A percentile compares a stretch with the other conserved stretches of the same genome.
These are phyloP conservation scores for Numida meleagris DNA, from an alignment of 2,113 vertebrate genomes.

Conservation along the genomic window DNA sequence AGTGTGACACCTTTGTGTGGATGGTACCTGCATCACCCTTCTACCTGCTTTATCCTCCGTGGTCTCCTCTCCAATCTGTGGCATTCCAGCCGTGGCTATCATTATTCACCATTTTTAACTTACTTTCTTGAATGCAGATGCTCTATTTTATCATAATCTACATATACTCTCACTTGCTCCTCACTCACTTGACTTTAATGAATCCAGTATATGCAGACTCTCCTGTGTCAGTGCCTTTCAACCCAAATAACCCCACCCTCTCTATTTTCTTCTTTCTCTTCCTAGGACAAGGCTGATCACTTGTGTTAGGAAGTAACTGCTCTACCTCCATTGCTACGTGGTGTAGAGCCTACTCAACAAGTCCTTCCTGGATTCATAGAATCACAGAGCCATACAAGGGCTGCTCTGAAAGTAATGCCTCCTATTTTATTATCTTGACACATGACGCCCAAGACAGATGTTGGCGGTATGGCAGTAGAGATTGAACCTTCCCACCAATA, in stretches of 20 bases:
- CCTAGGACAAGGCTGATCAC: background rate
- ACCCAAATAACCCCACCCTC: background rate
- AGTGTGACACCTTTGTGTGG: background rate
- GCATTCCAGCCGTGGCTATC: constrained; percentile 11
- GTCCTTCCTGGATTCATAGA: background rate
- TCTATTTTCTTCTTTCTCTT: background rate
- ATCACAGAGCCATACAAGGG: too few species aligned
- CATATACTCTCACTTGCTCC: background rate
- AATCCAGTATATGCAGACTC: background rate
- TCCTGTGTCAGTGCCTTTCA: background rate
- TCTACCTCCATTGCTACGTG: background rate
- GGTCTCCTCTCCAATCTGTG: background rate
- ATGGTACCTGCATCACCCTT: background rate
- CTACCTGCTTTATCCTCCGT: constrained; percentile 11
- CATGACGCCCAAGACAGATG: too few species aligned
- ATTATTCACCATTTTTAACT: background rate
- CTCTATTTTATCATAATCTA: background rate
- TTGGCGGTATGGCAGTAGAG: too few species aligned
- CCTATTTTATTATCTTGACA: too few species aligned
- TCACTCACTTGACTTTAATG: background rate
- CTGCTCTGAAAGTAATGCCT: too few species aligned
- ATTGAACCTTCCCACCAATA: too few species aligned
- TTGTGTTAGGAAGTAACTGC: background rate
- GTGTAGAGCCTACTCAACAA: background rate
- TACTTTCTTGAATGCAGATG: background rate